These are phyloP conservation scores for Macquaria australasica DNA, from an alignment of 2,113 vertebrate species.

Conservation along the genomic window DNA sequence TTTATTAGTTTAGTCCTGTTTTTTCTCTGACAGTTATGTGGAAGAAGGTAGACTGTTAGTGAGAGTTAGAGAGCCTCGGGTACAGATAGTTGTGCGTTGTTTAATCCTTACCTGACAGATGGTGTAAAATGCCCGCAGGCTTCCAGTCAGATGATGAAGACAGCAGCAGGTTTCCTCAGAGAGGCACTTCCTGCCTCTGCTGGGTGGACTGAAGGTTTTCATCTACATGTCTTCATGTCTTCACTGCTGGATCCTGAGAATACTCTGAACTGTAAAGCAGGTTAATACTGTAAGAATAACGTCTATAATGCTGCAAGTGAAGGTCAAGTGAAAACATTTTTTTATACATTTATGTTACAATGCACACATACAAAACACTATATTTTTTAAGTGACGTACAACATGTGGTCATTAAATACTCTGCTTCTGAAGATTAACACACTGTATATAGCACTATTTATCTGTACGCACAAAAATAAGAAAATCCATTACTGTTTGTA, in stretches of 20 bases:
- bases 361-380: not conserved
- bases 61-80: not conserved
- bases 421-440: too few species aligned
- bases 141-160: slow-evolving; percentile 28
- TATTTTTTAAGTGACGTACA: too few species aligned
- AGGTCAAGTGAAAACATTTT: not conserved
- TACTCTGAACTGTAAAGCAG: not conserved
- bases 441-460: too few species aligned
- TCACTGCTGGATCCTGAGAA: not conserved
- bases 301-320: not conserved
- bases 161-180: slow-evolving; percentile 23
- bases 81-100: not conserved
- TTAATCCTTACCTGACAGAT: slow-evolving; percentile 52
- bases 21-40: not conserved
- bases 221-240: not conserved
- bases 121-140: slow-evolving; percentile 50
- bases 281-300: not conserved
- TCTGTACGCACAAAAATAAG: too few species aligned
- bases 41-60: not conserved
- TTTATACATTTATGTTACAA: not conserved
- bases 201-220: slow-evolving; percentile 5
- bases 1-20: not conserved
- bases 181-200: slow-evolving; percentile 19
- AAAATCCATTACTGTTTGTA: too few species aligned
- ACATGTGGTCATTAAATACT: too few species aligned